Evolutionary conservation across 2,888 invertebrate genomes (phyloP), one percentile per base, ranked within the genome.

Genomic region (Drosophila mayaguana): DNA sequence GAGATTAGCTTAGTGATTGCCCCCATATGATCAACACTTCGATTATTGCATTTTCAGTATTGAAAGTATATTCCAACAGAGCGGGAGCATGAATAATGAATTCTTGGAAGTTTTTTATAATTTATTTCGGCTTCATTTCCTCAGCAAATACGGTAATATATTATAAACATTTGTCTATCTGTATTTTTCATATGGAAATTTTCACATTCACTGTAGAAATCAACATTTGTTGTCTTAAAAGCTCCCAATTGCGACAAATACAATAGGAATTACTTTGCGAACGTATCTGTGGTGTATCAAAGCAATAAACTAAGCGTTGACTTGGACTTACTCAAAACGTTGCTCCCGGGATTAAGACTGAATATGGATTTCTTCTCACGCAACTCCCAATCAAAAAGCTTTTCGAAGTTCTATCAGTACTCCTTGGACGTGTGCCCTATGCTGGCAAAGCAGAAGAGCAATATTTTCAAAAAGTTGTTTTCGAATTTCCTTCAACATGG

Each of bases 381-480:
- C 12, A 55, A 61, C 7, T 2, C 16, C 9, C 0, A 59, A 53
- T 22, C 42, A 70, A 0, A 20, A 43, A 0, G 42, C 12, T 3
- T 74, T 57, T 53, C 75, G 68, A 4, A 74, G 28, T 54, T 87
- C 16, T 81, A 81, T 36, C 62, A 75, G 14, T 69, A 75, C n/a
- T 57, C 75, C 1, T 51, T 90, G 32, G 81, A 90, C 42, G 62
- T 86, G 25, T 90, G 90, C 42, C 67, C 53, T 9, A 48, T 89
- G 70, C 56, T 89, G 68, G 46, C 22, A 1, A 59, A 12, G 4
- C 59, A 22, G 0, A 70, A 55, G 8, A 75, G 48, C n/a, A 83
- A 72, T 55, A 61, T 89, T 14, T 65, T 83, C 6, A 77, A 77
- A 7, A 51, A 46, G 0, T 83, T 80, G 79, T 56, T 80, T 0